Conservation (phyloP, 2,113 vertebrate species). For the Cinclus mexicanus region DNA sequence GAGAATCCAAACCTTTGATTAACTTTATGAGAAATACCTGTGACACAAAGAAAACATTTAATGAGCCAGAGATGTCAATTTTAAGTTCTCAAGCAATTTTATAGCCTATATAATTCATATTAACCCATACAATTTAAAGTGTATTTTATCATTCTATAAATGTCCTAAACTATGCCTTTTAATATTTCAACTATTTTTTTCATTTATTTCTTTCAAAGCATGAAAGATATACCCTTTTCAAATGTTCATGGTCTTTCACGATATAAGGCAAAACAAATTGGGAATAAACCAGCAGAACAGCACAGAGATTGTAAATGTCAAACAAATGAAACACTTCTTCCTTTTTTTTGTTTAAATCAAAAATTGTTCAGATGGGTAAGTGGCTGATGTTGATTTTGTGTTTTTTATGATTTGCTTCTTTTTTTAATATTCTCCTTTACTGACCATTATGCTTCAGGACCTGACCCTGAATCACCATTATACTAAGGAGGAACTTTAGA, state of each 20-base stretch:
- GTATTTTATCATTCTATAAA: slow-evolving; percentile 1
- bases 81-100: slow-evolving; percentile 8
- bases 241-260: not conserved
- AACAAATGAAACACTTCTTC: slow-evolving; percentile 1
- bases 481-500: not conserved
- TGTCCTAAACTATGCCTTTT: not conserved
- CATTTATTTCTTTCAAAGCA: not conserved
- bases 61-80: slow-evolving; percentile 44
- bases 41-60: slow-evolving; percentile 50
- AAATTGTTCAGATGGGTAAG: not conserved
- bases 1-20: slow-evolving; percentile 48
- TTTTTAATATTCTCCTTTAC: not conserved
- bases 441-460: not conserved
- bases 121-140: not conserved
- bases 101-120: not conserved
- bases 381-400: not conserved
- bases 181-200: not conserved
- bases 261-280: slow-evolving; percentile 17
- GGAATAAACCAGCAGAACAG: not conserved
- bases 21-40: slow-evolving; percentile 56
- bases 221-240: not conserved
- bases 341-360: not conserved
- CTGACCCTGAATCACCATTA: not conserved
- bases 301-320: not conserved
- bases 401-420: not conserved